Evolutionary conservation across 2,113 vertebrate genomes (phyloP).

Genomic region (Ranitomeya imitator): DNA sequence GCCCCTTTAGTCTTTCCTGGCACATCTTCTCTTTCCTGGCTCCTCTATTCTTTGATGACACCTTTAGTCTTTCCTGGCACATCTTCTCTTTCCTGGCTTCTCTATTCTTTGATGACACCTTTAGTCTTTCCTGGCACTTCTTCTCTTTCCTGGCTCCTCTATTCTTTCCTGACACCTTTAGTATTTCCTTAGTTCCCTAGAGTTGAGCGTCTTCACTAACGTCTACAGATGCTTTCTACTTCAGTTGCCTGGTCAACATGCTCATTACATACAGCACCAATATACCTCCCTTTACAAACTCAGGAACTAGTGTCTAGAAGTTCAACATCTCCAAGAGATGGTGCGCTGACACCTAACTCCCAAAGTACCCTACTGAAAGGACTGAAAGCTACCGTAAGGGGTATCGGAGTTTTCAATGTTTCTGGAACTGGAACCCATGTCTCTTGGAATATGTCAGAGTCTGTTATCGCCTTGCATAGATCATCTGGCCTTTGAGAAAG

Average conservation of each 20-base stretch:
- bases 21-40: too few relatives aligned
- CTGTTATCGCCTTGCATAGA: too few relatives aligned
- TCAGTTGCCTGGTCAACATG: not conserved
- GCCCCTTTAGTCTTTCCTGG: too few relatives aligned
- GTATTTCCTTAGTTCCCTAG: not conserved
- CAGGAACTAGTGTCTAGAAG: conserved; percentile 31
- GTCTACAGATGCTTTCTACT: not conserved
- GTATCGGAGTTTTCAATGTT: not conserved
- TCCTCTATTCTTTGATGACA: too few relatives aligned
- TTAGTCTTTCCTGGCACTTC: too few relatives aligned
- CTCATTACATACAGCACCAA: not conserved
- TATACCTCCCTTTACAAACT: not conserved
- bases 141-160: too few relatives aligned
- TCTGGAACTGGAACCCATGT: conserved; percentile 26
- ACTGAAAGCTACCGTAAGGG: conserved; percentile 23
- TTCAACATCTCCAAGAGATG: conserved; percentile 41
- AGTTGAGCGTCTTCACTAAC: not conserved
- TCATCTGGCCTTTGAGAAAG: not conserved
- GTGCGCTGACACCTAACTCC: conserved; percentile 28
- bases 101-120: too few relatives aligned
- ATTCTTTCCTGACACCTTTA: not conserved
- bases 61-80: too few relatives aligned
- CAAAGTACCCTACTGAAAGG: conserved; percentile 38
- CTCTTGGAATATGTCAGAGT: conserved; percentile 10
- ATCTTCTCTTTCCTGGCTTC: too few relatives aligned